Evolutionary conservation across 2,797 vertebrate species (phyloP).

Genomic region (Okamejei kenojei): DNA sequence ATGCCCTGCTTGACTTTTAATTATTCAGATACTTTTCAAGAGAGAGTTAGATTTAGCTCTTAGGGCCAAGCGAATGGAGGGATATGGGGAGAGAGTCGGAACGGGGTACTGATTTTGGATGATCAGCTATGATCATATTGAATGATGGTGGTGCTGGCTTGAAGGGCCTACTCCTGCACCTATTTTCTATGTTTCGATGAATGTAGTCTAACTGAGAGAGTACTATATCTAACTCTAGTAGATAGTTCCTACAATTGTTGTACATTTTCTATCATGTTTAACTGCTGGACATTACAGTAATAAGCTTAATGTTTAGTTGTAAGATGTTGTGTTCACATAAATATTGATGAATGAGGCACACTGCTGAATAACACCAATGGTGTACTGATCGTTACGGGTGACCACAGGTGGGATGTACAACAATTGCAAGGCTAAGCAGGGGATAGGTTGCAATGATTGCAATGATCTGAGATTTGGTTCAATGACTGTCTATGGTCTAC

Average conservation of each 20-base stretch:
- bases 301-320: background rate
- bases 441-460: too few relatives aligned
- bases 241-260: background rate
- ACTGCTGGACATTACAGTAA: background rate
- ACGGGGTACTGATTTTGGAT: background rate
- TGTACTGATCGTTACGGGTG: background rate
- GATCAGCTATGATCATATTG: too few relatives aligned
- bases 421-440: background rate
- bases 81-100: too few relatives aligned
- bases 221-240: too few relatives aligned
- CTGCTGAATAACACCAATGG: background rate
- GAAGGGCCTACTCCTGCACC: background rate
- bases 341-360: too few relatives aligned
- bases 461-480: background rate
- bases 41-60: too few relatives aligned
- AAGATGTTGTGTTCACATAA: background rate
- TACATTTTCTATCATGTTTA: background rate
- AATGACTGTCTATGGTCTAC: too few relatives aligned
- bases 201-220: background rate
- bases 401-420: background rate
- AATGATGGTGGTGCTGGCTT: too few relatives aligned
- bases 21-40: too few relatives aligned
- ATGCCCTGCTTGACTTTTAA: background rate
- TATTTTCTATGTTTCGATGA: background rate
- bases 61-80: too few relatives aligned